Evolutionary conservation across 2,888 invertebrate species (phyloP).

Genomic region (Andricus curvator): DNA sequence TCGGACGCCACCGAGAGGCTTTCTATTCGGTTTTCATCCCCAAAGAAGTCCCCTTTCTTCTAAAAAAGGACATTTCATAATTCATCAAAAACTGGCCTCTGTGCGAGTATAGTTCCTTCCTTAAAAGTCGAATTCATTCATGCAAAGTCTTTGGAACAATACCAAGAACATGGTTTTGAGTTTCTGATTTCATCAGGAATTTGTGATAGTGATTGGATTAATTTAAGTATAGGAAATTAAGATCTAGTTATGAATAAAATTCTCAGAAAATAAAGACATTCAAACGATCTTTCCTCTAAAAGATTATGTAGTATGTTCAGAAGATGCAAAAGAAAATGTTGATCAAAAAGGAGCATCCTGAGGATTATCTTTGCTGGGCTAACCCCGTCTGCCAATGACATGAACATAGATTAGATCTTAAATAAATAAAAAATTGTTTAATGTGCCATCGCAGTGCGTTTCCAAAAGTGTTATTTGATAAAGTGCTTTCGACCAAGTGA

Average conservation of each 20-base stretch:
- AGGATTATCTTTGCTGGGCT: neutral
- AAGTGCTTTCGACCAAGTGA: neutral
- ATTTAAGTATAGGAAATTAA: neutral
- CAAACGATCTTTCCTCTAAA: neutral
- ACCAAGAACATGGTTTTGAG: neutral
- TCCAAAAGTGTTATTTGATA: neutral
- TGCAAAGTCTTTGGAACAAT: neutral
- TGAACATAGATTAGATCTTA: neutral
- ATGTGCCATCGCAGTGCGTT: too few relatives aligned
- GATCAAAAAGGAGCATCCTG: neutral
- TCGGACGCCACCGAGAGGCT: constrained; percentile 59
- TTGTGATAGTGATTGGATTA: neutral
- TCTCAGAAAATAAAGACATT: too few relatives aligned
- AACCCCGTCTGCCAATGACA: neutral
- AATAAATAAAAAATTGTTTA: too few relatives aligned
- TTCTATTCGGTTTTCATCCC: constrained; percentile 17
- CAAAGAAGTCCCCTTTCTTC: neutral
- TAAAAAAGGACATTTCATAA: neutral
- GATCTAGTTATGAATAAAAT: too few relatives aligned
- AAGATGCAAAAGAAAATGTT: neutral
- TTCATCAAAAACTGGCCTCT: neutral
- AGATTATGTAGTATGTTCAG: neutral
- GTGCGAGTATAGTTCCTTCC: neutral
- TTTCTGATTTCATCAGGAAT: neutral
- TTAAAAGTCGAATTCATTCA: neutral